phyloP scores from a whole-genome alignment of 2,888 invertebrate genomes.

The Caenorhabditis becei region DNA sequence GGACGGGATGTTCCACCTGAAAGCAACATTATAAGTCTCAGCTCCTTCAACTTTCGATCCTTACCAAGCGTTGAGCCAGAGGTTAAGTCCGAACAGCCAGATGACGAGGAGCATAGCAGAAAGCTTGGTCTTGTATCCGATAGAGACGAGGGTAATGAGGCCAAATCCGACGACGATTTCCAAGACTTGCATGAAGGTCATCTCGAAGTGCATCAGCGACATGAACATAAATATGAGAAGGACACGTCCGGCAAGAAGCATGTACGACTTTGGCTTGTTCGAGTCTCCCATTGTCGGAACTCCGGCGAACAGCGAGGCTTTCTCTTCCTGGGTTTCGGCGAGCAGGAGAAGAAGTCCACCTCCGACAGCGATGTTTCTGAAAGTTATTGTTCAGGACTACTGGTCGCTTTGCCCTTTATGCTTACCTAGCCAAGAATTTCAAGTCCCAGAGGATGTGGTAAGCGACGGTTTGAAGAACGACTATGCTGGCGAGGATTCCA shows the following conservation, averaged over 20 bases:
- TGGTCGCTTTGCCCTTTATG: too few species aligned
- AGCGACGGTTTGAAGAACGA: constrained; percentile 89
- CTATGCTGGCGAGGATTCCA: constrained; percentile 94
- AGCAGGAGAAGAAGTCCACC: constrained; percentile 96
- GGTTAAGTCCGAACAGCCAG: constrained; percentile 90
- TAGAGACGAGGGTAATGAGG: constrained; percentile 94
- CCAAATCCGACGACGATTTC: constrained; percentile 93
- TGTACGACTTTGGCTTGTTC: constrained; percentile 90
- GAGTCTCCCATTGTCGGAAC: constrained; percentile 86
- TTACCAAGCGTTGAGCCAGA: constrained; percentile 96
- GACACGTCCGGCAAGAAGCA: constrained; percentile 95
- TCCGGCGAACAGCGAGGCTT: constrained; percentile 91
- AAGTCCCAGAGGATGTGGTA: constrained; percentile 96
- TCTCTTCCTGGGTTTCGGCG: constrained; percentile 87
- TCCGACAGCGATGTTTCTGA: constrained; percentile 93
- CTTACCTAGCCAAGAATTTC: constrained; percentile 90
- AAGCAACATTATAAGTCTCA: constrained; percentile 8
- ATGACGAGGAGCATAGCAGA: constrained; percentile 94
- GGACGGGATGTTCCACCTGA: constrained; percentile 91
- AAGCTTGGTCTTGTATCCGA: constrained; percentile 98
- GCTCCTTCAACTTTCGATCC: neutral
- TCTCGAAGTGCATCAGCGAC: constrained; percentile 94
- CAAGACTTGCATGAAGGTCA: constrained; percentile 87
- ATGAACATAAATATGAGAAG: constrained; percentile 99
- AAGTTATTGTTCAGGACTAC: constrained; percentile 22